Evolutionary conservation across 2,888 invertebrate genomes (phyloP), one percentile per base, ranked within the genome.

Genomic region (Blera fallax): DNA sequence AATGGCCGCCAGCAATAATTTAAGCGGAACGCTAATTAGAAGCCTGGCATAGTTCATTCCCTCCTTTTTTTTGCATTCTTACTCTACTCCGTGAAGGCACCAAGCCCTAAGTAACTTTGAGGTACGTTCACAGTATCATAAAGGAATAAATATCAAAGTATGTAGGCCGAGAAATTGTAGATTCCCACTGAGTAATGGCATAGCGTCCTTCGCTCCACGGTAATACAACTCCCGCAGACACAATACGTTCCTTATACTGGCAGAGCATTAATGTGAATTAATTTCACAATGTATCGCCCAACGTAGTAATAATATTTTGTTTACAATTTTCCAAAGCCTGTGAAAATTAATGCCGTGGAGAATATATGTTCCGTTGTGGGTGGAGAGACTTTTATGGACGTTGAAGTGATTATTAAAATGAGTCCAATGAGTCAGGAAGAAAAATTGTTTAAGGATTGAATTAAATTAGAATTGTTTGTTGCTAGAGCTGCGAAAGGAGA

Each of bases 21-120:
- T 77, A 64, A 64, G 34, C 48, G 50, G 34, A 77, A 64, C 77
- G 81, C 81, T 82, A 82, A 82, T 82, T 77, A 82, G 64, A 70
- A 70, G 40, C 64, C 77, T 58, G 58, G 52, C 43, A 64, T 32
- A 74, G 62, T 54, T 48, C 37, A 76, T 37, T 45, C 60, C 4
- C 8, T 34, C 21, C 16, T 50, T 74, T 67, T n/a, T 74, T 69
- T 11, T 37, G 3, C 54, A 29, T 34, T 54, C n/a, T 56, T 56
- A 40, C 37, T 37, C 32, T 45, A 56, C 76, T 64, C 29, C 18
- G 21, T 40, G n/a, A 62, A 70, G 48, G 69, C 76, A 64, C 24
- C 40, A 16, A 56, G 27, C 32, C 16, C 64, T 81, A 56, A 69
- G 48, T 69, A 40, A 69, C 64, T 82, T 58, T 77, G 77, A 77